Percentiles rank a stretch among this genome's conserved stretches.
Evolutionary conservation across 2,797 vertebrate genomes (phyloP).

Genomic region (Sarcoramphus papa): DNA sequence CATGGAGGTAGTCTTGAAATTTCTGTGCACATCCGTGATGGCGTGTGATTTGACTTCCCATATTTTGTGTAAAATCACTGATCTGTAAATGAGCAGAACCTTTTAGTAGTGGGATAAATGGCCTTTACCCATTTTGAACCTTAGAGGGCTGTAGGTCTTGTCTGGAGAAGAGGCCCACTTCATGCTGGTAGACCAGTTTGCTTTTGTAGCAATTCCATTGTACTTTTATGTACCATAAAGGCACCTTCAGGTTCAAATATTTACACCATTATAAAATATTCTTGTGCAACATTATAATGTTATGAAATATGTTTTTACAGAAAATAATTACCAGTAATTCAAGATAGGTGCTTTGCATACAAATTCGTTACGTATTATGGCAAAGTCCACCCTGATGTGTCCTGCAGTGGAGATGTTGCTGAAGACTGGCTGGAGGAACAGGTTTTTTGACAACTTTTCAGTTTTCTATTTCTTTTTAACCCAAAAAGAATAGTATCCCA

Average conservation of each 20-base stretch:
- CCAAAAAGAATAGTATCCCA: not conserved
- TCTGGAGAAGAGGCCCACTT: not conserved
- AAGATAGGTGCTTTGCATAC: not conserved
- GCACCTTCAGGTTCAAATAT: not conserved
- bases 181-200: not conserved
- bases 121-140: not conserved
- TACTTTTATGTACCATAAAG: not conserved
- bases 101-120: not conserved
- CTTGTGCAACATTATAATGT: not conserved
- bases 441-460: not conserved
- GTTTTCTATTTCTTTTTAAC: not conserved
- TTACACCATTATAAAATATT: not conserved
- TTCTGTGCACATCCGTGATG: accelerated
- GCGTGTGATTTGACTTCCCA: not conserved
- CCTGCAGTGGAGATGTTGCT: not conserved
- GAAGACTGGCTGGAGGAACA: not conserved
- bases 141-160: not conserved
- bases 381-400: not conserved
- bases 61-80: not conserved
- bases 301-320: not conserved
- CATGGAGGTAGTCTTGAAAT: not conserved
- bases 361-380: not conserved
- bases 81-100: not conserved
- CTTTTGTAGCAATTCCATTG: not conserved
- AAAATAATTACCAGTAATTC: not conserved